Percentiles rank a stretch among this genome's conserved stretches.
These are phyloP conservation scores for Neolamprologus modestus DNA, from an alignment of 2,113 vertebrate species.

Conservation along the genomic window DNA sequence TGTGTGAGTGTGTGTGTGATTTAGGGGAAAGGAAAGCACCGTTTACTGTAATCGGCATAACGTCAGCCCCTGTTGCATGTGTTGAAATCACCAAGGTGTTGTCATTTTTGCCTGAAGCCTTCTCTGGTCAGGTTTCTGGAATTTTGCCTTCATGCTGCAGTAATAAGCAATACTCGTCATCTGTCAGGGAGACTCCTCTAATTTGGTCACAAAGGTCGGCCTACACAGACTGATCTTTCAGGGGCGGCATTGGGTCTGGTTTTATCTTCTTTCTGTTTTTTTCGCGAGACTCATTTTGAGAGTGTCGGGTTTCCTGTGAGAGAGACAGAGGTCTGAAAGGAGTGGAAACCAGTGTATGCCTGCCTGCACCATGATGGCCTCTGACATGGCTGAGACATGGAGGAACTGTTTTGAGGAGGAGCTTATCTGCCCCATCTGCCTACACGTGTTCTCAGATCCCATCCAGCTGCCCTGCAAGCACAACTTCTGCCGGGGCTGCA, in stretches of 20 bases:
- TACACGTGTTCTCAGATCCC: constrained; percentile 97
- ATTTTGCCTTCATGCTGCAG: constrained; percentile 58
- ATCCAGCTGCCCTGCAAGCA: constrained; percentile 99
- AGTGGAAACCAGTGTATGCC: constrained; percentile 45
- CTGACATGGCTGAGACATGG: constrained; percentile 95
- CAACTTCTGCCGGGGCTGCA: constrained; percentile 98
- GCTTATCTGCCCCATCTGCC: constrained; percentile 97
- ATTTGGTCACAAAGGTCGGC: constrained; percentile 12
- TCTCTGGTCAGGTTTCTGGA: constrained; percentile 39
- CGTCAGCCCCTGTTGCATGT: constrained; percentile 46
- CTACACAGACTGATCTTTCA: constrained; percentile 10
- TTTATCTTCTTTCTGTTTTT: background rate
- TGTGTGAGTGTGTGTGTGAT: background rate
- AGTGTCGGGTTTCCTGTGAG: constrained; percentile 25
- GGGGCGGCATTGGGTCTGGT: background rate
- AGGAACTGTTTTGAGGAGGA: constrained; percentile 99
- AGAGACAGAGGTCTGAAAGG: constrained; percentile 1
- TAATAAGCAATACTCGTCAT: constrained; percentile 54
- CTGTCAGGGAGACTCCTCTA: constrained; percentile 41
- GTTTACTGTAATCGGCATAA: constrained; percentile 61
- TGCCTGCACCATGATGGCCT: constrained; percentile 52
- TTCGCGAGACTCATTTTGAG: background rate
- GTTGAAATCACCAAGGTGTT: constrained; percentile 54
- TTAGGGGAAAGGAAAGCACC: constrained; percentile 48
- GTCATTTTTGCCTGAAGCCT: constrained; percentile 44